A percentile compares a stretch with the other conserved stretches of the same genome.
Evolutionary conservation across 2,797 vertebrate genomes (phyloP).

Genomic region (Moxostoma hubbsi): DNA sequence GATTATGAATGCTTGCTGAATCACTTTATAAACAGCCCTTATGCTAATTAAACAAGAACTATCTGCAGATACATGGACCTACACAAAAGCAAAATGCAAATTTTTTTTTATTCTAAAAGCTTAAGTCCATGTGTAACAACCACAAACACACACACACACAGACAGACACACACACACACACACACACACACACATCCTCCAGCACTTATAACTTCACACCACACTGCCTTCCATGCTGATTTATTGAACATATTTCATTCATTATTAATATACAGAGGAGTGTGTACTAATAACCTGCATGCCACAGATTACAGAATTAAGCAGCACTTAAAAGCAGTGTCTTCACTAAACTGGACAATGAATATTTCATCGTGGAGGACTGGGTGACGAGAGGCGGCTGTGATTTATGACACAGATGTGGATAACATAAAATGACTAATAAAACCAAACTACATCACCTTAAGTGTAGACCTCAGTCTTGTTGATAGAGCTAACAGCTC

Average conservation of each 20-base stretch:
- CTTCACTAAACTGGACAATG: slow-evolving; percentile 54
- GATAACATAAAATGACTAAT: slow-evolving; percentile 40
- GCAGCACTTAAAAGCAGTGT: slow-evolving; percentile 46
- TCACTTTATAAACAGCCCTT: slow-evolving; percentile 7
- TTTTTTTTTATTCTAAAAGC: slow-evolving; percentile 13
- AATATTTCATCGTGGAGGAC: slow-evolving; percentile 54
- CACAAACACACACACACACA: slow-evolving; percentile 13
- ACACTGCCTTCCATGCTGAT: slow-evolving; percentile 36
- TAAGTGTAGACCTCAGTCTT: background rate
- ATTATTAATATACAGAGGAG: slow-evolving; percentile 56
- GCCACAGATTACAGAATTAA: slow-evolving; percentile 52
- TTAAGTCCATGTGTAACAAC: slow-evolving; percentile 12
- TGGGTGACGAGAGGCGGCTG: slow-evolving; percentile 22
- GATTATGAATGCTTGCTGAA: slow-evolving; percentile 15
- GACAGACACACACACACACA: slow-evolving; percentile 14
- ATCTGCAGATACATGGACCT: background rate
- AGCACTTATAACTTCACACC: slow-evolving; percentile 41
- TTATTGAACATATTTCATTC: slow-evolving; percentile 57
- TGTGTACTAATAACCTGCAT: slow-evolving; percentile 53
- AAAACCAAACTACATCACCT: background rate
- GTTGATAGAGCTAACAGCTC: background rate
- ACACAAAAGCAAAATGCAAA: background rate
- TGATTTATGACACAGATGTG: slow-evolving; percentile 50
- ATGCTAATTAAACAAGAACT: slow-evolving; percentile 20
- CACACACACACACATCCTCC: slow-evolving; percentile 31